phyloP scores from a whole-genome alignment of 92 coral and sea anemone genomes.

The Actinostola sp. region DNA sequence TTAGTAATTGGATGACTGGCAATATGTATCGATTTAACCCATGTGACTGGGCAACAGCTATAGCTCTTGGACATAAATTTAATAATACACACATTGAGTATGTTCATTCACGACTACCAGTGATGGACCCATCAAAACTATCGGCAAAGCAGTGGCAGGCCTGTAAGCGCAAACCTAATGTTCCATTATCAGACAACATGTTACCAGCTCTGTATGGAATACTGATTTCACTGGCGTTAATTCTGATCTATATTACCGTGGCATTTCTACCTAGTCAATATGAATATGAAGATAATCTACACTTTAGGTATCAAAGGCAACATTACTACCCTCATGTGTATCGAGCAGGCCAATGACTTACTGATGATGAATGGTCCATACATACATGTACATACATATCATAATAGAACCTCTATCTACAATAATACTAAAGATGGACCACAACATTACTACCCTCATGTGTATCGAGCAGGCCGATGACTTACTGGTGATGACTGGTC shows the following conservation, averaged over 20 bases:
- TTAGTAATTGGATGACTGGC: conserved; percentile 26
- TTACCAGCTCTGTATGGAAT: conserved; percentile 36
- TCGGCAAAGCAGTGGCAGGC: conserved; percentile 21
- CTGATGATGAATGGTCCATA: too few relatives aligned
- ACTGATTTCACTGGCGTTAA: conserved; percentile 23
- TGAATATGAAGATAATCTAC: conserved; percentile 1
- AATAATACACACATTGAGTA: conserved; percentile 16
- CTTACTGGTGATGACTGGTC: too few relatives aligned
- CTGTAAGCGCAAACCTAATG: background rate
- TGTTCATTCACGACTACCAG: conserved; percentile 23
- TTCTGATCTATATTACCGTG: conserved; percentile 27
- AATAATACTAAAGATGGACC: too few relatives aligned
- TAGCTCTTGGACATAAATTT: conserved; percentile 44
- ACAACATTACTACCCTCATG: conserved; percentile 28
- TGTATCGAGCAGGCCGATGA: conserved; percentile 20
- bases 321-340: conserved; percentile 26
- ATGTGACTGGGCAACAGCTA: conserved; percentile 38
- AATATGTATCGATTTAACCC: conserved; percentile 21
- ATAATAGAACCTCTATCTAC: too few relatives aligned
- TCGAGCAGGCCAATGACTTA: too few relatives aligned
- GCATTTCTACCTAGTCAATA: conserved; percentile 35
- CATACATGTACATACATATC: too few relatives aligned
- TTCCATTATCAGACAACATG: conserved; percentile 8
- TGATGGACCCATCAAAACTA: conserved; percentile 29
- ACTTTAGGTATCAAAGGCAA: background rate